phyloP scores from a whole-genome alignment of 1,140 invertebrate genomes.

The Cylas formicarius region DNA sequence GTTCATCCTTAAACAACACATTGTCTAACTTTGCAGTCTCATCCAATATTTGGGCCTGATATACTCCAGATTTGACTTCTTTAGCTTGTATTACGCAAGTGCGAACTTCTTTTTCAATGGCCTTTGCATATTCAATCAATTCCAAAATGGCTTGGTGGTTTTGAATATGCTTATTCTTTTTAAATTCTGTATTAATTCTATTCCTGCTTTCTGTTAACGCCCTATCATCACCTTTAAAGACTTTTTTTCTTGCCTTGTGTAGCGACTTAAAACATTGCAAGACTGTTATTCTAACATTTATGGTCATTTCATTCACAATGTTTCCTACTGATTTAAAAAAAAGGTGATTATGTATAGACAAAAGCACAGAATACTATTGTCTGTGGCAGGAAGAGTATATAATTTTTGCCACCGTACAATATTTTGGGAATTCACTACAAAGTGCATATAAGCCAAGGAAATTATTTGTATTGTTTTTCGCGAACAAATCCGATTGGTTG shows the following conservation, averaged over 20 bases:
- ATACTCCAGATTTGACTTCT: constrained; percentile 52
- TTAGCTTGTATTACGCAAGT: constrained; percentile 57
- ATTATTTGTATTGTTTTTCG: too few relatives aligned
- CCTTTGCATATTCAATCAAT: constrained; percentile 54
- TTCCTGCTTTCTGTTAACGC: constrained; percentile 50
- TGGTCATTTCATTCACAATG: too few relatives aligned
- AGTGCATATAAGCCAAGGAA: too few relatives aligned
- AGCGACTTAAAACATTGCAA: constrained; percentile 56
- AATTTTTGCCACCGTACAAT: too few relatives aligned
- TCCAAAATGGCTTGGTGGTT: constrained; percentile 49
- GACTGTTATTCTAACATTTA: constrained; percentile 43
- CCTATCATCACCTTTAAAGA: constrained; percentile 53
- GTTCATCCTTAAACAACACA: constrained; percentile 44
- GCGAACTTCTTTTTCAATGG: constrained; percentile 56
- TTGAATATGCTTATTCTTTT: constrained; percentile 51
- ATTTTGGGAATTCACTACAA: too few relatives aligned
- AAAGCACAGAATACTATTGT: too few relatives aligned
- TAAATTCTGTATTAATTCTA: constrained; percentile 60
- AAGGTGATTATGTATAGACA: too few relatives aligned
- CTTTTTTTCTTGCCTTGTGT: constrained; percentile 52
- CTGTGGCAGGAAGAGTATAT: too few relatives aligned
- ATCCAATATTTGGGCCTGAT: constrained; percentile 46
- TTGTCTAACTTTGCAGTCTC: constrained; percentile 51
- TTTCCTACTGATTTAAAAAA: too few relatives aligned
- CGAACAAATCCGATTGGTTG: too few relatives aligned